Evolutionary conservation across 2,797 vertebrate species (phyloP), one percentile per base, ranked within the genome.

Genomic region (Peromyscus attwateri): DNA sequence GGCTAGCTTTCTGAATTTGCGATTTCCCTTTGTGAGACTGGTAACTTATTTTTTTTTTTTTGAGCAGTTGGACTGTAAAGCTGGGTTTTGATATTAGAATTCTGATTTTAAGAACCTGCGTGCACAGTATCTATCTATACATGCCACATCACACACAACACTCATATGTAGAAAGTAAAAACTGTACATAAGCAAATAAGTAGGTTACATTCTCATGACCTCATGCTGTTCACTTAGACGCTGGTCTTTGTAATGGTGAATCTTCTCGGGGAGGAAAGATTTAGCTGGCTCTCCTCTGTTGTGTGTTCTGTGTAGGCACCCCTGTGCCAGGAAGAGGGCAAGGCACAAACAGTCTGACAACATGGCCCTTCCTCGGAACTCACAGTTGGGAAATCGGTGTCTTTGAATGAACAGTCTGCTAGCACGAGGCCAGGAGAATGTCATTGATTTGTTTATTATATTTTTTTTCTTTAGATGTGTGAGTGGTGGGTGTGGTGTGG

Each of bases 321-420:
- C 6, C 25, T 83, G n/a, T 37, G 10, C 60, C 23, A n/a, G 40
- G 64, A 25, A 87, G 43, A 2, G 0, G 66, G 46, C 52, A n/a
- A 60, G 19, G 40, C 68, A 43, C 12, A 21, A 6, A n/a, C 29
- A 62, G 1, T 21, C 31, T 68, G 66, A 25, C 12, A 34, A 0
- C 10, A 76, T 52, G 62, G 17, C 49, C n/a, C 40, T 52, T 92
- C 34, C 27, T 52, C 23, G 10, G 43, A 83, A 17, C 12, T 66
- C 19, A 52, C 1, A 14, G 49, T 79, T 34, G 27, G 43, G 43
- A 66, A 55, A 25, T 49, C 43, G 25, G 73, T 40, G 40, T 88
- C 92, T 97, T 87, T 31, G 81, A 60, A 94, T 57, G 79, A 94
- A 85, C 71, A 55, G 4, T 62, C 79, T 12, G 21, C 9, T 68